Percentiles rank a stretch among this genome's conserved stretches.
These are phyloP conservation scores for Corythoichthys intestinalis DNA, from an alignment of 2,113 vertebrate species.

Conservation along the genomic window DNA sequence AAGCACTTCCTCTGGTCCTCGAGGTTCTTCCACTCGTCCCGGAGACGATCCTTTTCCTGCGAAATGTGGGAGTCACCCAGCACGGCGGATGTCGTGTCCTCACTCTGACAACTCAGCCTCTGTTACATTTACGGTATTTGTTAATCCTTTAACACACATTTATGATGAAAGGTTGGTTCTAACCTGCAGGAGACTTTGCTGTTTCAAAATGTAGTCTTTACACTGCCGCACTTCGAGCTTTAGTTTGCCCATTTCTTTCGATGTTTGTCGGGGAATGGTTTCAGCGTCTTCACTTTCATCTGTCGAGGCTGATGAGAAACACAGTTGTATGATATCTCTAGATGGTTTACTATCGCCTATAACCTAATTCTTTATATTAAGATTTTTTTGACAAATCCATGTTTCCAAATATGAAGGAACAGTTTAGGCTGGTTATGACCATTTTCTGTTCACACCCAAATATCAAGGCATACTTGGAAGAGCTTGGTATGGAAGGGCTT, in stretches of 20 bases:
- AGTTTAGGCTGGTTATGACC: too few relatives aligned
- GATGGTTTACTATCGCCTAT: neutral
- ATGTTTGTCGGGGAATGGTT: slow-evolving; percentile 77
- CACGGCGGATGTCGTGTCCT: slow-evolving; percentile 81
- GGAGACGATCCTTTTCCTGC: slow-evolving; percentile 86
- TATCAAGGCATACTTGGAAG: too few relatives aligned
- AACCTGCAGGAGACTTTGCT: slow-evolving; percentile 92
- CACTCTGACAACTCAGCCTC: slow-evolving; percentile 82
- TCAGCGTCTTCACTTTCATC: slow-evolving; percentile 66
- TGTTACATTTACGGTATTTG: slow-evolving; percentile 67
- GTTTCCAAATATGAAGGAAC: too few relatives aligned
- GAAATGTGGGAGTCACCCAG: slow-evolving; percentile 84
- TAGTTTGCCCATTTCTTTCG: slow-evolving; percentile 83
- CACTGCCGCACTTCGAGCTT: slow-evolving; percentile 89
- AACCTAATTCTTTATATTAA: too few relatives aligned
- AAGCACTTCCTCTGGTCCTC: slow-evolving; percentile 89
- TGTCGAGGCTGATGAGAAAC: slow-evolving; percentile 70
- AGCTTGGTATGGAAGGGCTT: too few relatives aligned
- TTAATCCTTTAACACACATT: neutral
- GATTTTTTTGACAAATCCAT: too few relatives aligned
- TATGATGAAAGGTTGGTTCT: neutral
- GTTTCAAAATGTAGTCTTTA: slow-evolving; percentile 90
- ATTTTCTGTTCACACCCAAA: too few relatives aligned
- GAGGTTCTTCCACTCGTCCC: slow-evolving; percentile 86
- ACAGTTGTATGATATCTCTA: neutral